Conservation (phyloP, 2,113 vertebrate species). For the Pelecanus crispus region DNA sequence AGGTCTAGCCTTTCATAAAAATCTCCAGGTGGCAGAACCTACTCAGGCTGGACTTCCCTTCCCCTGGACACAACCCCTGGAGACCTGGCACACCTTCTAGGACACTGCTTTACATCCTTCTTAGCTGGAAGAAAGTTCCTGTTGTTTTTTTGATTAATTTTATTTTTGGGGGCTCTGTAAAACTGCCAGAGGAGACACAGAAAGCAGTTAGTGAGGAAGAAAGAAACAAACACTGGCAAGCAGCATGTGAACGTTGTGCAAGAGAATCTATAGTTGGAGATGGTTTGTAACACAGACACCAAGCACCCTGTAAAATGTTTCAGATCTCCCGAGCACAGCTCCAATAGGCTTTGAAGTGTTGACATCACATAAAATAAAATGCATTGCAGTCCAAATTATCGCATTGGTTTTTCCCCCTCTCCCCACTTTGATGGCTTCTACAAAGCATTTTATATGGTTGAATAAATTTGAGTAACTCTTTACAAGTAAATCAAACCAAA, state of each 20-base stretch:
- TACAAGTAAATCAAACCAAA: conserved; percentile 60
- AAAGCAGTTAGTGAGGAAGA: neutral
- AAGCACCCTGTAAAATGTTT: neutral
- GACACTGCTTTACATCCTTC: neutral
- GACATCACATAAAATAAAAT: conserved; percentile 69
- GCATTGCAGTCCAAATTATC: conserved; percentile 59
- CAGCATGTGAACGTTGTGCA: neutral
- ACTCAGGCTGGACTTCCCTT: neutral
- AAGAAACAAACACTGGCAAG: neutral
- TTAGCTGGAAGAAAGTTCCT: neutral
- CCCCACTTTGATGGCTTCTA: conserved; percentile 62
- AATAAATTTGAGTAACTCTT: conserved; percentile 64
- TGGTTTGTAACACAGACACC: conserved; percentile 18
- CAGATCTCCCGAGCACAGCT: conserved; percentile 30
- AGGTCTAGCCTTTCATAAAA: neutral
- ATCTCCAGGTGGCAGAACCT: neutral
- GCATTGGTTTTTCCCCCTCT: conserved; percentile 15
- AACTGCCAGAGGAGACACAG: neutral
- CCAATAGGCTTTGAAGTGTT: conserved; percentile 64
- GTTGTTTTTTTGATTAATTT: neutral
- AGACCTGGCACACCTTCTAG: neutral
- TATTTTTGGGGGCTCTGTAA: neutral
- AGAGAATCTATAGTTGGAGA: conserved; percentile 30
- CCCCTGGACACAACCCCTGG: neutral
- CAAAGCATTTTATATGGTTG: conserved; percentile 66